Percentiles rank a stretch among this genome's conserved stretches.
Evolutionary conservation across 2,113 vertebrate genomes (phyloP).

Genomic region (Athene noctua): DNA sequence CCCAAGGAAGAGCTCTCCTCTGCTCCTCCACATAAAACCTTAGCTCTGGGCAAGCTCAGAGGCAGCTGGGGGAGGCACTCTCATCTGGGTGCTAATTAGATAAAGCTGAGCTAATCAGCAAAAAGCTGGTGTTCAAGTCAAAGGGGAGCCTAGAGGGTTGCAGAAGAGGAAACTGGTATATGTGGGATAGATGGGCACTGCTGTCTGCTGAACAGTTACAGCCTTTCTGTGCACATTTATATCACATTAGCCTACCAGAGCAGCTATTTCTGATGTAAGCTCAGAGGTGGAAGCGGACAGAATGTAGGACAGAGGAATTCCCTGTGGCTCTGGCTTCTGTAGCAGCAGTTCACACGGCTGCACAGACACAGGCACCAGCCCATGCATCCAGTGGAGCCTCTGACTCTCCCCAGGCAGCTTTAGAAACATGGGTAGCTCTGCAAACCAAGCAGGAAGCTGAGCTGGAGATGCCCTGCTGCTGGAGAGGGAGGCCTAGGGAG

Average conservation of each 20-base stretch:
- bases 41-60: neutral
- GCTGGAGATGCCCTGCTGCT: neutral
- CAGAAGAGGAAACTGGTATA: neutral
- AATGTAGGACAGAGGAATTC: neutral
- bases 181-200: neutral
- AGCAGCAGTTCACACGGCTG: neutral
- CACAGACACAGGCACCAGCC: neutral
- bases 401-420: neutral
- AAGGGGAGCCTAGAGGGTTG: neutral
- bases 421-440: neutral
- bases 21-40: neutral
- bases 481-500: neutral
- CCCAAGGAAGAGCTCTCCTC: rapidly evolving
- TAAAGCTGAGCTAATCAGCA: neutral
- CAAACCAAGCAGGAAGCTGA: neutral
- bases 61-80: neutral
- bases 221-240: neutral
- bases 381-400: rapidly evolving
- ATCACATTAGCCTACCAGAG: neutral
- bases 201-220: neutral
- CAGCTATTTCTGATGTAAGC: rapidly evolving
- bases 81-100: neutral
- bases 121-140: neutral
- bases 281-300: neutral
- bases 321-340: neutral